These are phyloP conservation scores for Acanthosepion pharaonis DNA, from an alignment of 2,888 invertebrate species.

Conservation along the genomic window DNA sequence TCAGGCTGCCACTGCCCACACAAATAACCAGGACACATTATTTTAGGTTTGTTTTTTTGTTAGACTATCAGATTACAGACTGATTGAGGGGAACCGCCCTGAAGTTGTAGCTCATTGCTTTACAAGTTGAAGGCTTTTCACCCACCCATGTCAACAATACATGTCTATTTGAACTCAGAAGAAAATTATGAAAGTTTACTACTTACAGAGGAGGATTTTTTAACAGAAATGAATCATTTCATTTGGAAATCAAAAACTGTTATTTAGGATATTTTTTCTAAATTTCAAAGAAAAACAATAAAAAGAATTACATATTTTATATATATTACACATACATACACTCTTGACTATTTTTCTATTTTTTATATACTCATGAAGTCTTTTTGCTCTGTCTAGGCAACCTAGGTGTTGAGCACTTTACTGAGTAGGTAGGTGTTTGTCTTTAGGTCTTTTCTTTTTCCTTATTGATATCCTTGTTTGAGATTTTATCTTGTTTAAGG, in stretches of 20 bases:
- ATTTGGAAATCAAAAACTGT: neutral
- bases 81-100: neutral
- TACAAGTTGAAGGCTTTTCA: neutral
- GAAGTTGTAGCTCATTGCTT: neutral
- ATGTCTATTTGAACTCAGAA: neutral
- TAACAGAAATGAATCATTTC: neutral
- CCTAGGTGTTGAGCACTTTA: too few species aligned
- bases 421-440: too few species aligned
- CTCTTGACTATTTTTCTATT: too few species aligned
- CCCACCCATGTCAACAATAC: constrained; percentile 33
- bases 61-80: neutral
- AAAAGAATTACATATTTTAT: too few species aligned
- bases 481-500: too few species aligned
- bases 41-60: neutral
- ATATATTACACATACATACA: too few species aligned
- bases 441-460: too few species aligned
- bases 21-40: neutral
- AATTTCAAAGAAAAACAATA: neutral
- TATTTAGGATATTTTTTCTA: neutral
- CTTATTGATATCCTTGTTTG: too few species aligned
- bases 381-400: too few species aligned
- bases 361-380: too few species aligned
- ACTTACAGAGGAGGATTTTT: neutral
- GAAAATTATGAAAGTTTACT: neutral
- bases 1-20: neutral